Evolutionary conservation across 2,888 invertebrate species (phyloP).

Genomic region (Sympetrum striolatum): DNA sequence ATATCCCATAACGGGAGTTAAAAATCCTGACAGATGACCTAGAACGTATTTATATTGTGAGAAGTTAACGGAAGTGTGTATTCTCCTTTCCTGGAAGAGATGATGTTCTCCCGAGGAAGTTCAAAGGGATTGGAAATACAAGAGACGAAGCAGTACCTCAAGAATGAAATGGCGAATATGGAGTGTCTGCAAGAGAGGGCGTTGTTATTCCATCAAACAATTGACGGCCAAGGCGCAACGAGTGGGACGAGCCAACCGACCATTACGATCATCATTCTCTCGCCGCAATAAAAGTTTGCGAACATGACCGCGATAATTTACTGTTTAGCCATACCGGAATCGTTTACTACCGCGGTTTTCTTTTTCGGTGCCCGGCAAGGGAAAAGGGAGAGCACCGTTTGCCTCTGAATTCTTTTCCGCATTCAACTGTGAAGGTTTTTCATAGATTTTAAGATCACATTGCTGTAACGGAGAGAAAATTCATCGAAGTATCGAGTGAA

Average conservation of each 20-base stretch:
- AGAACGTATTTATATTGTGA: not conserved
- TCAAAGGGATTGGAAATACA: not conserved
- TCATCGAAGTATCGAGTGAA: not conserved
- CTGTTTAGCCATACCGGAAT: not conserved
- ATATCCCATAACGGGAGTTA: no score
- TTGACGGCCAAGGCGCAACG: not conserved
- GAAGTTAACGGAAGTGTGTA: not conserved
- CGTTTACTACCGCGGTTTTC: not conserved
- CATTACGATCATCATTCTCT: not conserved
- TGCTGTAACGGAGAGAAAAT: not conserved
- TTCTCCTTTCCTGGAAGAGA: no score
- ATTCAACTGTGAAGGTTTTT: not conserved
- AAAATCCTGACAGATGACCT: no score
- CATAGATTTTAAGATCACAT: not conserved
- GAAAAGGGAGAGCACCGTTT: not conserved
- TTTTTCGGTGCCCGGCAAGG: not conserved
- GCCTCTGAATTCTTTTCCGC: not conserved
- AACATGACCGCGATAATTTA: not conserved
- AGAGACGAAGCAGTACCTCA: not conserved
- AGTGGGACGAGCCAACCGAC: not conserved
- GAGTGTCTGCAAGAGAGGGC: not conserved
- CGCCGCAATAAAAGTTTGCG: not conserved
- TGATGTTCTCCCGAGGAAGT: not conserved
- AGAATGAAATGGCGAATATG: not conserved
- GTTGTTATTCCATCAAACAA: not conserved